Conservation (phyloP, 1,140 invertebrate species). For the Drosophila lini region DNA sequence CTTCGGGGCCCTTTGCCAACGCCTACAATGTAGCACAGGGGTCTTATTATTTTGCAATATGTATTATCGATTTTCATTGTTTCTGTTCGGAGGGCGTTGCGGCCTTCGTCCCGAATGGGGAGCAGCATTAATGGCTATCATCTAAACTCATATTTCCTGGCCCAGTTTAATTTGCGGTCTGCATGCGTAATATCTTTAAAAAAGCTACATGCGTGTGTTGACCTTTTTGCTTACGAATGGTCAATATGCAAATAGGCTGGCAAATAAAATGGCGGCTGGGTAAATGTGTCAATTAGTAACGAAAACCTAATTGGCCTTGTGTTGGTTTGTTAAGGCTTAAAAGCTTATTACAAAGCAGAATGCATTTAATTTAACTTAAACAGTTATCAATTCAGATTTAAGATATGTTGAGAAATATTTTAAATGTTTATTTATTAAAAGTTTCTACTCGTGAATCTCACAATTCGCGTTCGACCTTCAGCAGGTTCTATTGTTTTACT, state of each 20-base stretch:
- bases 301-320: constrained; percentile 25
- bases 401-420: neutral
- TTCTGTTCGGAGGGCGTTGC: neutral
- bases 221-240: constrained; percentile 37
- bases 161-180: constrained; percentile 64
- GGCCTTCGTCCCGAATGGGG: constrained; percentile 9
- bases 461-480: neutral
- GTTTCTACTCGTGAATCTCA: neutral
- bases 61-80: constrained; percentile 65
- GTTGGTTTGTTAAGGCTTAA: neutral
- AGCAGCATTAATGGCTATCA: constrained; percentile 59
- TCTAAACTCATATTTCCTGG: constrained; percentile 63
- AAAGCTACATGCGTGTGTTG: constrained; percentile 18
- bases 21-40: constrained; percentile 19
- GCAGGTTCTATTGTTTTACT: neutral
- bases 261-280: constrained; percentile 43
- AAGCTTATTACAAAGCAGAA: neutral
- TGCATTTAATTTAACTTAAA: neutral
- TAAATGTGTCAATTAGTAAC: constrained; percentile 41
- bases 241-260: constrained; percentile 41
- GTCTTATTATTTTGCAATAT: constrained; percentile 39
- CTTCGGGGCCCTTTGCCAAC: constrained; percentile 29
- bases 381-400: neutral
- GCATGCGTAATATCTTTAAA: constrained; percentile 46
- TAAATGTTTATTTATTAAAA: no score